Evolutionary conservation across 2,113 vertebrate genomes (phyloP).

Genomic region (Phrynocephalus versicolor): DNA sequence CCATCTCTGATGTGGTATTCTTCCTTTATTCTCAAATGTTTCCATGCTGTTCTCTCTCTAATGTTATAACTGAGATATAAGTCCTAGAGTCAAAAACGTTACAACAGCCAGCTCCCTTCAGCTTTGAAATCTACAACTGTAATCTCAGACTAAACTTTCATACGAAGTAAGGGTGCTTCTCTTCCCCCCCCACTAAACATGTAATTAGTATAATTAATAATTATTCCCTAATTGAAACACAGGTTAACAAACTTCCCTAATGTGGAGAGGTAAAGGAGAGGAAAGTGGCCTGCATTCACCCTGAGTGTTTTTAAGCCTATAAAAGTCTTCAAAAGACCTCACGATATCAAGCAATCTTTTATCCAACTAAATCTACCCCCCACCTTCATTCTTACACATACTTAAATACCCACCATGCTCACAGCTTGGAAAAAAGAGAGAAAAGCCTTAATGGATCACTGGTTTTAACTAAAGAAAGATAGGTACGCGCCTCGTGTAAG

Average conservation of each 20-base stretch:
- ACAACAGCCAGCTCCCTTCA: slow-evolving; percentile 46
- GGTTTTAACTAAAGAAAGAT: slow-evolving; percentile 77
- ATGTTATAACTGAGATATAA: slow-evolving; percentile 39
- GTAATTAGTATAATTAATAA: slow-evolving; percentile 82
- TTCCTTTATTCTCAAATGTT: slow-evolving; percentile 4
- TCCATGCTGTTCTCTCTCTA: background rate
- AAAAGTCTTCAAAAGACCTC: slow-evolving; percentile 85
- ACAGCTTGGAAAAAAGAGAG: slow-evolving; percentile 78
- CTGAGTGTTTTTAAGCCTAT: slow-evolving; percentile 81
- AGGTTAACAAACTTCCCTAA: slow-evolving; percentile 80
- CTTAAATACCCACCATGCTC: slow-evolving; percentile 84
- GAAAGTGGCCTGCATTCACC: slow-evolving; percentile 78
- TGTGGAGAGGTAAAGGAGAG: slow-evolving; percentile 68
- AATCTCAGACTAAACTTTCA: slow-evolving; percentile 58
- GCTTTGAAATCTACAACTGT: slow-evolving; percentile 36
- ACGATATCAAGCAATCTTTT: slow-evolving; percentile 86
- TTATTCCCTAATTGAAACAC: slow-evolving; percentile 77
- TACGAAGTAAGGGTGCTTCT: slow-evolving; percentile 61
- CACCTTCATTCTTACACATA: slow-evolving; percentile 77
- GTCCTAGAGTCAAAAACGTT: slow-evolving; percentile 22
- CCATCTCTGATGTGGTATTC: slow-evolving; percentile 4
- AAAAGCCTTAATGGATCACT: slow-evolving; percentile 82
- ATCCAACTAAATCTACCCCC: slow-evolving; percentile 84
- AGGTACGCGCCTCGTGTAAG: slow-evolving; percentile 74
- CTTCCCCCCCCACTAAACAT: slow-evolving; percentile 52